Conservation (phyloP, 2,888 invertebrate genomes). For the Oligia latruncula region DNA sequence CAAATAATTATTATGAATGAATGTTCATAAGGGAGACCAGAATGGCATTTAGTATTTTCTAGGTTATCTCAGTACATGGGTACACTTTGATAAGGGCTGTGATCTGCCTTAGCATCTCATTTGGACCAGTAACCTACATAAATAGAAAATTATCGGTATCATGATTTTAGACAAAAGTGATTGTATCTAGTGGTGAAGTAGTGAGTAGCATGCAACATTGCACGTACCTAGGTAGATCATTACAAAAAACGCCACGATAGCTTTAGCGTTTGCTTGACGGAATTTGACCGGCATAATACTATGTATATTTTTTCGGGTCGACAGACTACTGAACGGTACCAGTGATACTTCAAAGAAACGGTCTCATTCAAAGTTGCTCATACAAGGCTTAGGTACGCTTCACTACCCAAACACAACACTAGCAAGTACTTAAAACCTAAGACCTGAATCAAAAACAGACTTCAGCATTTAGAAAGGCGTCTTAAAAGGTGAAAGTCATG, state of each 20-base stretch:
- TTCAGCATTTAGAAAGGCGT: conserved; percentile 88
- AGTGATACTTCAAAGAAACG: conserved; percentile 22
- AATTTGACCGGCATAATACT: not conserved
- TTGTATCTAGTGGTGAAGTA: not conserved
- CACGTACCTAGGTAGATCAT: conserved; percentile 14
- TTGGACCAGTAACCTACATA: conserved; percentile 35
- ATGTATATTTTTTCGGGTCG: conserved; percentile 17
- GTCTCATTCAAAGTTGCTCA: conserved; percentile 4
- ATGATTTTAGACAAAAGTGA: conserved; percentile 16
- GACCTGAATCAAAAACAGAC: conserved; percentile 68
- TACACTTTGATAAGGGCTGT: conserved; percentile 28
- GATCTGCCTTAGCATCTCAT: conserved; percentile 43
- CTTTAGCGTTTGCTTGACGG: not conserved
- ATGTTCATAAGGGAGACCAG: not conserved
- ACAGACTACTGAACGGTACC: conserved; percentile 38
- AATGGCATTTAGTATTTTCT: not conserved
- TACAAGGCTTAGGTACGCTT: conserved; percentile 21
- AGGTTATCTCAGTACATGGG: conserved; percentile 10
- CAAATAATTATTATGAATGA: not conserved
- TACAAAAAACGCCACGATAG: not conserved
- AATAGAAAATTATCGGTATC: conserved; percentile 23
- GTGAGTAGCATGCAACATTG: not conserved
- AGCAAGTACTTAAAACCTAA: conserved; percentile 62
- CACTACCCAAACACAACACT: conserved; percentile 28
- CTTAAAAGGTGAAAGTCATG: conserved; percentile 89